phyloP scores from a whole-genome alignment of 2,797 vertebrate species.

The Amniataba percoides region DNA sequence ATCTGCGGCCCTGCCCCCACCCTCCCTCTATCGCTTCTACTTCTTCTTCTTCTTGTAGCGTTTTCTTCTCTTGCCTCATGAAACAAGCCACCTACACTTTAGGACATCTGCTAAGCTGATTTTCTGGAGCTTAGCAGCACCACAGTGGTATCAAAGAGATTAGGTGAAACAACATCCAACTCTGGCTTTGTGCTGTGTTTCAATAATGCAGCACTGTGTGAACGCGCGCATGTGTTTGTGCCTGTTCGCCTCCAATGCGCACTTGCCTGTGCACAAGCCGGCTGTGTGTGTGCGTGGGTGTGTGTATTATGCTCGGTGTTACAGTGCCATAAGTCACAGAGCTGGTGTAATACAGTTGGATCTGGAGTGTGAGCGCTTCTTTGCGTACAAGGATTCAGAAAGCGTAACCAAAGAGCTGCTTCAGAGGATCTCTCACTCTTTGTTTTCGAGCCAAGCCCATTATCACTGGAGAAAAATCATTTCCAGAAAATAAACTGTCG shows the following conservation, averaged over 20 bases:
- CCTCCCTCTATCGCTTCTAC: slow-evolving; percentile 43
- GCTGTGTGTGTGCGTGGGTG: slow-evolving; percentile 57
- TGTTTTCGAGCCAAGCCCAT: slow-evolving; percentile 75
- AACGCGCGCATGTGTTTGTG: slow-evolving; percentile 50
- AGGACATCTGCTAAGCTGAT: slow-evolving; percentile 88
- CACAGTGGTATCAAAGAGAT: slow-evolving; percentile 85
- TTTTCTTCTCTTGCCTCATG: slow-evolving; percentile 77
- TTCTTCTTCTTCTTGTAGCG: slow-evolving; percentile 59
- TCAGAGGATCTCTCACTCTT: slow-evolving; percentile 65
- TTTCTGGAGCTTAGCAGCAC: slow-evolving; percentile 85
- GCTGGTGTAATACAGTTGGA: slow-evolving; percentile 76
- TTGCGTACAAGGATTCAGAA: slow-evolving; percentile 62
- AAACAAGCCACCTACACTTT: slow-evolving; percentile 86
- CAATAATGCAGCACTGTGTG: slow-evolving; percentile 70
- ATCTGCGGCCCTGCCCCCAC: slow-evolving; percentile 64
- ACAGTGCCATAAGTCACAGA: slow-evolving; percentile 78
- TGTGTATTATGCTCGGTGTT: slow-evolving; percentile 66
- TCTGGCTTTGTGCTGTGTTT: slow-evolving; percentile 82
- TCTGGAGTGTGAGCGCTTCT: slow-evolving; percentile 72
- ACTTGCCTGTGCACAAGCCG: slow-evolving; percentile 23
- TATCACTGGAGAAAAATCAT: slow-evolving; percentile 72
- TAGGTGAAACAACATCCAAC: slow-evolving; percentile 86
- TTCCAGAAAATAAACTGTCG: slow-evolving; percentile 70
- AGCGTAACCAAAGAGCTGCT: slow-evolving; percentile 68
- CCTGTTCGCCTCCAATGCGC: slow-evolving; percentile 55